Base-by-base conservation (phyloP, 1,140 invertebrate species). In the Diprion similis region DNA sequence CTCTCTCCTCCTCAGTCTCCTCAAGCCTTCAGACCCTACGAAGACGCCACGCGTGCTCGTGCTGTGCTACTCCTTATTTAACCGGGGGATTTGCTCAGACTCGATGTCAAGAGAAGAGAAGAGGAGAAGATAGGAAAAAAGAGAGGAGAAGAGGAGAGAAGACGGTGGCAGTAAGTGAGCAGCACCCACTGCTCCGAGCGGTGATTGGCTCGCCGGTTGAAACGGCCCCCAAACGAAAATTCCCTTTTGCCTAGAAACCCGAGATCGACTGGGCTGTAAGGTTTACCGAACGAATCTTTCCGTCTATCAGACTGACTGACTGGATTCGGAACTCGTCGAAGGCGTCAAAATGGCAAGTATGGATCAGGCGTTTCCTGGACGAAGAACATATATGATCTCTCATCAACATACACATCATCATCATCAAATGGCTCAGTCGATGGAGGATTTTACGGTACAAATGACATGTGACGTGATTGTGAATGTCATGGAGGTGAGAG, bases 41-140 rank as follows among this genome's bases (percentile, higher is more conserved):
- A 73, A 73, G 65, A 46, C 48, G 73, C 70, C 18, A 66, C 59
- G 69, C 67, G 37, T 64, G 69, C 73, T 70, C 68, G 11, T 59
- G 51, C 51, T 17, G n/a, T 17, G 51, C 51, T 59, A 59, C 51
- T 59, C 51, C 51, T 59, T 59, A 59, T 59, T 59, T 59, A 59
- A 59, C 51, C 51, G 11, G n/a, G 51, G 51, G 51, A 59, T 59
- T 59, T 59, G 46, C 19, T 45, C 19, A 17, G 71, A 46, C 17
- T 72, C 59, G 67, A 68, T 45, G 73, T 73, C 76, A 68, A 51
- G 71, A 64, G 74, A 75, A 75, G 74, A 78, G 76, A 73, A 66
- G 65, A 74, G 70, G 76, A 68, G 77, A 78, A 75, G 75, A 80
- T 77, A 67, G 73, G 74, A 64, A 17, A 17, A 73, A 66, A 67